Base-by-base conservation (phyloP, 2,888 invertebrate species). In the Toxonevra muliebris region DNA sequence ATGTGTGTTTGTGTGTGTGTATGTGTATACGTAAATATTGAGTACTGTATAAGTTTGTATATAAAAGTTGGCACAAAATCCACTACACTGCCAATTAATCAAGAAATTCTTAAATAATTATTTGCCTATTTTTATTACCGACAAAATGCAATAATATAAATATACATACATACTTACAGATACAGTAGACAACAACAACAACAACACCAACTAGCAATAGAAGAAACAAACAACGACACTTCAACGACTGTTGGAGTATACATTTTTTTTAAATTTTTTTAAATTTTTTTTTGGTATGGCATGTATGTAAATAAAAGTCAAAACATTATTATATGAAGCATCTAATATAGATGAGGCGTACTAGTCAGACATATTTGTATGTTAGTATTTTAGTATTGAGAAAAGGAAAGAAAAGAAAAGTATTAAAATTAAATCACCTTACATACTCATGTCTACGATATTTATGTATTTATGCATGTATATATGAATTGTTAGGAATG, bases 101-200 rank as follows among this genome's bases (percentile, higher is more conserved):
- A 81, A 80, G 81, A 81, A 79, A 82, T 81, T 81, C 80, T 81
- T 81, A 79, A 82, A 82, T 82, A 82, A 81, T 81, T 81, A 81
- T 81, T 81, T 81, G 81, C 76, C 82, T 81, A 81, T 81, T 81
- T 81, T 81, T 81, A 80, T 76, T 71, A 71, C 58, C 50, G 43
- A 59, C 40, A 45, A 60, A 53, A 59, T n/a, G n/a, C n/a, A n/a
- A n/a, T n/a, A n/a, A n/a, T 8, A 48, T 8, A 7, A 48, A 4
- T n/a, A 48, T 19, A 10, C 30, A 42, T 40, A 73, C 69, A n/a
- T n/a, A n/a, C n/a, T n/a, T 66, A 69, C 71, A 74, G 79, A 78
- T 68, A 61, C 61, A 66, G 67, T 20, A 59, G 69, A 62, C 20
- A 68, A 64, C 30, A 50, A 53, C 68, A 66, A 67, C 57, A 60